These are phyloP conservation scores for Chionodraco myersi DNA, from an alignment of 2,113 vertebrate species.

Conservation along the genomic window DNA sequence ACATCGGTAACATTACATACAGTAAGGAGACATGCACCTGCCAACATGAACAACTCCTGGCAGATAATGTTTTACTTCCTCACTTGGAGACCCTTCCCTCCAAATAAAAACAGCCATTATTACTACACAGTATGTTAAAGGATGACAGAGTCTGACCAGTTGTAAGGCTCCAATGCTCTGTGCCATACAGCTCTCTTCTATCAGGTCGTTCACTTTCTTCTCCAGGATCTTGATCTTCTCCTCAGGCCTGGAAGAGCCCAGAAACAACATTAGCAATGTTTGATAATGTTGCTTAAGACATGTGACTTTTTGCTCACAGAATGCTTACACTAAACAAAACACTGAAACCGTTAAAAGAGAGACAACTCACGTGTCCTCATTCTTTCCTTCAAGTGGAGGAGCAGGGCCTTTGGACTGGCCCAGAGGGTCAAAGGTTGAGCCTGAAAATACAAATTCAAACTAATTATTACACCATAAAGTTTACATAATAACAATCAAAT, in stretches of 20 bases:
- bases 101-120: neutral
- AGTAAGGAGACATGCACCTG: neutral
- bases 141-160: conserved; percentile 82
- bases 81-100: neutral
- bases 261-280: neutral
- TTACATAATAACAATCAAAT: neutral
- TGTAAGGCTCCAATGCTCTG: conserved; percentile 90
- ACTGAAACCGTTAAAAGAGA: neutral
- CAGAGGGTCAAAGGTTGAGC: conserved; percentile 92
- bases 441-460: conserved; percentile 71
- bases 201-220: conserved; percentile 95
- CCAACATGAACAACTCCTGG: no score
- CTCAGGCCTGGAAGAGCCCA: conserved; percentile 84
- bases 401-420: conserved; percentile 91
- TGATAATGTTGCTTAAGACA: neutral
- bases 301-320: neutral
- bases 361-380: conserved; percentile 90
- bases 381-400: conserved; percentile 91
- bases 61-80: neutral
- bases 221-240: conserved; percentile 96
- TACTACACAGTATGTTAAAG: neutral
- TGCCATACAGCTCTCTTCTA: conserved; percentile 96
- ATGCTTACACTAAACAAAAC: neutral
- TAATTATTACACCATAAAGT: neutral
- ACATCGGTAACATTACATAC: neutral